These are phyloP conservation scores for Drosophila sulfurigaster DNA, from an alignment of 1,140 invertebrate genomes.

Conservation along the genomic window DNA sequence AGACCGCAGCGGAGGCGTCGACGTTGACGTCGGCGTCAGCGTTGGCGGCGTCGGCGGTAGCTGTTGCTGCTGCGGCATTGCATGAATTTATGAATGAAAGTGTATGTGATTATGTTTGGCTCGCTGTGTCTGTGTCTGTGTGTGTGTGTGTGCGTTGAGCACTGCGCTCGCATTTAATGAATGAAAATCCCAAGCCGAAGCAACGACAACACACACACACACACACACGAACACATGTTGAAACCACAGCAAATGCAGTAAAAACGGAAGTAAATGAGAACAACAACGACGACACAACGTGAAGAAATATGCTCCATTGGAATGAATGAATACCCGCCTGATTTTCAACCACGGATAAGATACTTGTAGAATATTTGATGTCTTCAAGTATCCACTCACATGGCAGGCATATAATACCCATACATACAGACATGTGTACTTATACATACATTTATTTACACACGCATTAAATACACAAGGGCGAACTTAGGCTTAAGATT, in stretches of 20 bases:
- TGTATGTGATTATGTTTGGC: conserved; percentile 47
- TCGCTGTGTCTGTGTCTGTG: conserved; percentile 36
- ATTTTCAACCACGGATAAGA: conserved; percentile 76
- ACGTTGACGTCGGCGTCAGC: conserved; percentile 19
- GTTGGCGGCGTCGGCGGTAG: conserved; percentile 23
- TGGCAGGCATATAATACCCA: conserved; percentile 1
- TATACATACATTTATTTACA: neutral
- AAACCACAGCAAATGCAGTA: conserved; percentile 48
- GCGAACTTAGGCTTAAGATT: conserved; percentile 11
- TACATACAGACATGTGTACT: neutral
- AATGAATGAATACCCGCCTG: conserved; percentile 66
- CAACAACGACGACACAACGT: conserved; percentile 24
- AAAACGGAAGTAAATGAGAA: conserved; percentile 75
- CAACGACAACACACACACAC: conserved; percentile 60
- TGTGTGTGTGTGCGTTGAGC: conserved; percentile 43
- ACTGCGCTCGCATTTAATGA: conserved; percentile 73
- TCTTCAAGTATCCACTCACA: conserved; percentile 48
- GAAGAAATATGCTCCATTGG: conserved; percentile 32
- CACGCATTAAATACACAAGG: neutral
- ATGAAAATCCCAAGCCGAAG: conserved; percentile 72
- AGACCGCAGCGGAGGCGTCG: conserved; percentile 43
- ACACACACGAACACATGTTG: conserved; percentile 37
- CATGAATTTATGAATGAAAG: conserved; percentile 81
- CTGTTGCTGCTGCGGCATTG: conserved; percentile 41
- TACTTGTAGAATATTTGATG: conserved; percentile 59